Evolutionary conservation across 2,888 invertebrate species (phyloP).

Genomic region (Fissipunctia ypsillon): DNA sequence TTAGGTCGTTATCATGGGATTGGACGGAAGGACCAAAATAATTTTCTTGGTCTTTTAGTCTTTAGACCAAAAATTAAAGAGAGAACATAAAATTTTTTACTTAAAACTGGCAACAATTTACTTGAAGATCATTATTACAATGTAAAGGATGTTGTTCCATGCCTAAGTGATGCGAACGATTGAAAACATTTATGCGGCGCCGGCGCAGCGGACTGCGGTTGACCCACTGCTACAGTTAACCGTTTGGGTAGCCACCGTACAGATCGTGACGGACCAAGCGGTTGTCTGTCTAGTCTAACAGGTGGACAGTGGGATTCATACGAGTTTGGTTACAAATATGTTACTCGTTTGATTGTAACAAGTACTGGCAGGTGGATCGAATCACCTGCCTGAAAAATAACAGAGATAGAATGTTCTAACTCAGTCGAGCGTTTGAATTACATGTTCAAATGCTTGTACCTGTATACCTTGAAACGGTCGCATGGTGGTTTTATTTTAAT

Average conservation of each 20-base stretch:
- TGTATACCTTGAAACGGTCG: not conserved
- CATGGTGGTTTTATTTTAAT: not conserved
- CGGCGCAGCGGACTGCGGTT: conserved; percentile 74
- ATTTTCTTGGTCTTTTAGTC: not conserved
- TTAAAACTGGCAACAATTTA: not conserved
- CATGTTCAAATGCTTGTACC: conserved; percentile 1
- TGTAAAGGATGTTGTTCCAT: conserved; percentile 27
- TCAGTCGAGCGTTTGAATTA: not conserved
- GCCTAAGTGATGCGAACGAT: conserved; percentile 42
- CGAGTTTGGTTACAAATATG: conserved; percentile 34
- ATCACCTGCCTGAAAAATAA: conserved; percentile 29
- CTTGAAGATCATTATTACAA: conserved; percentile 13
- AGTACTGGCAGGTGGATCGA: conserved; percentile 27
- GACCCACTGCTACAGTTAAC: conserved; percentile 80
- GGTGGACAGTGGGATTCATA: conserved; percentile 38
- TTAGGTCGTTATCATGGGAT: not conserved
- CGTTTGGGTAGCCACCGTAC: conserved; percentile 66
- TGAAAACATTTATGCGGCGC: conserved; percentile 57
- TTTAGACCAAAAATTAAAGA: no score
- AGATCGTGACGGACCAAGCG: conserved; percentile 61
- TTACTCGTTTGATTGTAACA: conserved; percentile 49
- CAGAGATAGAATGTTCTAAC: not conserved
- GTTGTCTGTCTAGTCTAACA: conserved; percentile 32
- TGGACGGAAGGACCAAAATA: not conserved
- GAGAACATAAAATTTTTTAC: no score